Conservation (phyloP, 2,113 vertebrate species). For the Tichodroma muraria region DNA sequence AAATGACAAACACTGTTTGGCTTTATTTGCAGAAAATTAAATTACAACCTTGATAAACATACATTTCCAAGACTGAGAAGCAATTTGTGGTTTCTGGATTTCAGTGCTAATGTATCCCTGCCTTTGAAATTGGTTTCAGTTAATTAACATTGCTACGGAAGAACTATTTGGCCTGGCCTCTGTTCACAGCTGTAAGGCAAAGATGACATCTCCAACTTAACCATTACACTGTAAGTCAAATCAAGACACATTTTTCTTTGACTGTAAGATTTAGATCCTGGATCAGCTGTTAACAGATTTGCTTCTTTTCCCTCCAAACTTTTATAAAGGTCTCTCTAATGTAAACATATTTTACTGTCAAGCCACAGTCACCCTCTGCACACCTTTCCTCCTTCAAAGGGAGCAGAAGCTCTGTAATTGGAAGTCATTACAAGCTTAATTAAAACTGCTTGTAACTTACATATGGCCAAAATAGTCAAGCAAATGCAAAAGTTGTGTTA, state of each 20-base stretch:
- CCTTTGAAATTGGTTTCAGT: constrained; percentile 35
- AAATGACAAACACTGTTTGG: constrained; percentile 64
- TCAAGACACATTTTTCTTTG: neutral
- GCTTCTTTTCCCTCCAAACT: neutral
- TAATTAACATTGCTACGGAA: constrained; percentile 29
- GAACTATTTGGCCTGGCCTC: constrained; percentile 16
- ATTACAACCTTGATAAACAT: constrained; percentile 56
- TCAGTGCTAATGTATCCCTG: constrained; percentile 12
- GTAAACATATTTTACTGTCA: neutral
- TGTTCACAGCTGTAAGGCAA: constrained; percentile 40
- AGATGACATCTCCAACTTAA: neutral
- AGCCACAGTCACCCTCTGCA: neutral
- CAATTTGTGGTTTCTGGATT: constrained; percentile 45
- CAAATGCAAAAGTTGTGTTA: neutral
- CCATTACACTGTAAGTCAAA: neutral
- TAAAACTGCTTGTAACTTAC: neutral
- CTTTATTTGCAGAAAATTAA: constrained; percentile 66
- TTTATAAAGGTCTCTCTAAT: neutral
- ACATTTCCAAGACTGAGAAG: constrained; percentile 52
- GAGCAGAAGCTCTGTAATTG: neutral
- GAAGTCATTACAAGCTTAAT: neutral
- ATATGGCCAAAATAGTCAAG: neutral
- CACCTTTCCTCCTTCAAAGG: neutral
- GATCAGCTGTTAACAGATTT: neutral
- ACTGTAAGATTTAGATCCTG: neutral